Conservation (phyloP, 2,797 vertebrate genomes). For the Peromyscus nudipes region DNA sequence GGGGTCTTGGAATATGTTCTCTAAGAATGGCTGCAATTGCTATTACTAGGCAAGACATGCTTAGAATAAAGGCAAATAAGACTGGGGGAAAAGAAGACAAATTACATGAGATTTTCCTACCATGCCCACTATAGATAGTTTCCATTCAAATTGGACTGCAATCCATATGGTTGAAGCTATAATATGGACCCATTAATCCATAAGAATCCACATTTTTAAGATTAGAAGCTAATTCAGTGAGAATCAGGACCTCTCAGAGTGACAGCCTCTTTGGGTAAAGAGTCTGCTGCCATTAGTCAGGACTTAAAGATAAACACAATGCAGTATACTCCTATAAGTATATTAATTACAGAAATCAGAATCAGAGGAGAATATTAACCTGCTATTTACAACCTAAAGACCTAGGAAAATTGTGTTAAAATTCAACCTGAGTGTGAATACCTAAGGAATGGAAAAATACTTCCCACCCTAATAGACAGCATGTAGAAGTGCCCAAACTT, state of each 20-base stretch:
- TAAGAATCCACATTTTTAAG: fast-evolving
- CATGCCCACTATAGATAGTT: background rate
- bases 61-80: background rate
- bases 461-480: fast-evolving
- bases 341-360: background rate
- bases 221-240: background rate
- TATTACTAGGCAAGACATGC: background rate
- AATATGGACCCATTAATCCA: background rate
- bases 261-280: background rate
- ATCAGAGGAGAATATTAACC: background rate
- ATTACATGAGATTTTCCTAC: background rate
- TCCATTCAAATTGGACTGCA: background rate
- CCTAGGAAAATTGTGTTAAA: background rate
- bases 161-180: fast-evolving
- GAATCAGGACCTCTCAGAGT: background rate
- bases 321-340: background rate
- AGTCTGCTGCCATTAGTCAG: too few relatives aligned
- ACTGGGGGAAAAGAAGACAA: background rate
- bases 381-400: background rate
- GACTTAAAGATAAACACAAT: background rate
- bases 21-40: background rate
- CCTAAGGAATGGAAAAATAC: background rate
- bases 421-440: background rate
- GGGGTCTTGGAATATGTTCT: background rate
- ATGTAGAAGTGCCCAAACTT: background rate